Conservation (phyloP, 2,888 invertebrate species). For the Argynnis bischoffii region DNA sequence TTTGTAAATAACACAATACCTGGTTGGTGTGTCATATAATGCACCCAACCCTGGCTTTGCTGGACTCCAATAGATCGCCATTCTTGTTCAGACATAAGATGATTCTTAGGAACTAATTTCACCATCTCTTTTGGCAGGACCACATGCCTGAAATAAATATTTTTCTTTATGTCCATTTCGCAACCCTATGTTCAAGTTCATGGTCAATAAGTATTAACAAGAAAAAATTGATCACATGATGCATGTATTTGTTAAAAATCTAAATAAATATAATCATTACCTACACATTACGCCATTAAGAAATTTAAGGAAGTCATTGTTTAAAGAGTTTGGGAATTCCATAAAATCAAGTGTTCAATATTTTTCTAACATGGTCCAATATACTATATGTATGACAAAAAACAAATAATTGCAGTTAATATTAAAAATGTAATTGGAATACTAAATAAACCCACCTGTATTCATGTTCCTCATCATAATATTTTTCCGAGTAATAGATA, state of each 20-base stretch:
- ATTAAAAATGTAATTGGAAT: too few relatives aligned
- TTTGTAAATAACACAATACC: slow-evolving; percentile 74
- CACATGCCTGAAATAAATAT: slow-evolving; percentile 89
- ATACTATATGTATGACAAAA: too few relatives aligned
- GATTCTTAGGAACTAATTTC: slow-evolving; percentile 94
- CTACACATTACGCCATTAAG: too few relatives aligned
- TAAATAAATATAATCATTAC: too few relatives aligned
- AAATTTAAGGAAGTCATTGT: too few relatives aligned
- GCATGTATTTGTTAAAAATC: too few relatives aligned
- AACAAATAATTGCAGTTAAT: too few relatives aligned
- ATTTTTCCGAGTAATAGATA: slow-evolving; percentile 97
- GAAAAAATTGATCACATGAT: too few relatives aligned
- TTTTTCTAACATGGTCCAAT: too few relatives aligned
- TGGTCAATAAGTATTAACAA: too few relatives aligned
- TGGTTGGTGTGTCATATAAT: slow-evolving; percentile 98
- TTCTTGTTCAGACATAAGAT: slow-evolving; percentile 95
- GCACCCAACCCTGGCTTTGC: slow-evolving; percentile 98
- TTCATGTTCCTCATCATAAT: slow-evolving; percentile 94
- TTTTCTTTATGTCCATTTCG: not conserved
- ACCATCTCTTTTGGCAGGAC: slow-evolving; percentile 96
- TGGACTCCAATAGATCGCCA: slow-evolving; percentile 98
- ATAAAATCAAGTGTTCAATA: too few relatives aligned
- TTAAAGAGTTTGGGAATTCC: too few relatives aligned
- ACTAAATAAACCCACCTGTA: slow-evolving; percentile 86
- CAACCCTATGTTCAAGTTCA: not conserved